Evolutionary conservation across 2,797 vertebrate species (phyloP).

Genomic region (Zonotrichia albicollis): DNA sequence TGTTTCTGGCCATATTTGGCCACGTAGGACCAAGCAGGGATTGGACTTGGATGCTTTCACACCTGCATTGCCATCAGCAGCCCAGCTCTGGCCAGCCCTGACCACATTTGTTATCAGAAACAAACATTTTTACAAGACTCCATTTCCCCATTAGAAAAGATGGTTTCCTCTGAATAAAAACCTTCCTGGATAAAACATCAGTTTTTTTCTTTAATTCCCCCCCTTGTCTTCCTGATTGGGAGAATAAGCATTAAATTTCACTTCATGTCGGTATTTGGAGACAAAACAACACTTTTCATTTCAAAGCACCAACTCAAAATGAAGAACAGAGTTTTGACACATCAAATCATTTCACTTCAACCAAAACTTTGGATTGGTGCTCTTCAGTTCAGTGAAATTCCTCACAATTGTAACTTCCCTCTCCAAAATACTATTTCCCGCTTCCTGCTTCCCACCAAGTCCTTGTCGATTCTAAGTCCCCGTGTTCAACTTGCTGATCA

Average conservation of each 20-base stretch:
- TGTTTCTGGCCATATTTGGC: neutral
- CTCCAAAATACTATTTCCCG: neutral
- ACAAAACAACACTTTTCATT: constrained; percentile 63
- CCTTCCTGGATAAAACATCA: neutral
- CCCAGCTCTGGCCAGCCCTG: neutral
- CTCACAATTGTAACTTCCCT: neutral
- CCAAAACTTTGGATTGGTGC: constrained; percentile 22
- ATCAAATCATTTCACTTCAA: constrained; percentile 60
- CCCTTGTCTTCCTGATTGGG: neutral
- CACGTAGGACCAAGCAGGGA: neutral
- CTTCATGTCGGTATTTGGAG: constrained; percentile 32
- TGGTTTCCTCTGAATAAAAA: constrained; percentile 18
- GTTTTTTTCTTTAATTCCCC: neutral
- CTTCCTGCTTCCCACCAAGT: neutral
- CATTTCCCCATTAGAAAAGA: neutral
- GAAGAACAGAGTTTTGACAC: constrained; percentile 50
- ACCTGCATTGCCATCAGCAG: neutral
- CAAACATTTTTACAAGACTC: neutral
- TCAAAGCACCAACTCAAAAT: constrained; percentile 58
- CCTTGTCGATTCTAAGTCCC: neutral
- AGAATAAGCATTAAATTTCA: constrained; percentile 9
- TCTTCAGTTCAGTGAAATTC: neutral
- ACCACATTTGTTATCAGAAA: neutral
- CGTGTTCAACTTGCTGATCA: neutral
- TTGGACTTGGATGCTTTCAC: neutral